Percentiles rank a stretch among this genome's conserved stretches.
Evolutionary conservation across 2,888 invertebrate species (phyloP).

Genomic region (Protonemura montana): DNA sequence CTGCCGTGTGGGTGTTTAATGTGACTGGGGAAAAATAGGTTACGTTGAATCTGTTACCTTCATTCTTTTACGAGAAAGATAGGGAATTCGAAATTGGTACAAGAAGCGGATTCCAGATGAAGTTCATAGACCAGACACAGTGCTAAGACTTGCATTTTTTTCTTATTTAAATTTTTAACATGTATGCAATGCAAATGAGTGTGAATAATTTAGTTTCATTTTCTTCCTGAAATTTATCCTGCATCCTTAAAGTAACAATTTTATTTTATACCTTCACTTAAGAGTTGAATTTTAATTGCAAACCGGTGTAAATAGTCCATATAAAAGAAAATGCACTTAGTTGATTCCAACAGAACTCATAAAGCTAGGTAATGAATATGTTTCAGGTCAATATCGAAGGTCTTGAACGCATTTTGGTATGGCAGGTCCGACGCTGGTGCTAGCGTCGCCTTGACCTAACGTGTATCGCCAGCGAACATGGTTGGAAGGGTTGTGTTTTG

Average conservation of each 20-base stretch:
- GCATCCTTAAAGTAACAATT: neutral
- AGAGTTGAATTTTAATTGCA: neutral
- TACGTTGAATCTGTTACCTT: neutral
- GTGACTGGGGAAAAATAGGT: neutral
- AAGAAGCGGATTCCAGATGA: neutral
- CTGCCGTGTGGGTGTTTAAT: neutral
- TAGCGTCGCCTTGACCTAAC: neutral
- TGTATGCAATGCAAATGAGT: neutral
- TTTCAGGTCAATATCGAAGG: constrained; percentile 5
- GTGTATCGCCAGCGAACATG: constrained; percentile 10
- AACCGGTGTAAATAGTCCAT: neutral
- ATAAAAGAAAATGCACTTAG: neutral
- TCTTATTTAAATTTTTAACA: neutral
- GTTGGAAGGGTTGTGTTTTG: constrained; percentile 7
- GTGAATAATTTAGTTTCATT: neutral
- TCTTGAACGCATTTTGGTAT: neutral
- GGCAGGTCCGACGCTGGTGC: neutral
- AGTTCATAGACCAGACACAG: neutral
- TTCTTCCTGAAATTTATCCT: neutral
- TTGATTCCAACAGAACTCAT: neutral
- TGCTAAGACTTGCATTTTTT: neutral
- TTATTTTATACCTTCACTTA: neutral
- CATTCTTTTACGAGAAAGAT: neutral
- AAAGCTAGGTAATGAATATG: neutral
- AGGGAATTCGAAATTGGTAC: neutral